Evolutionary conservation across 2,888 invertebrate species (phyloP).

Genomic region (Coelopa pilipes): DNA sequence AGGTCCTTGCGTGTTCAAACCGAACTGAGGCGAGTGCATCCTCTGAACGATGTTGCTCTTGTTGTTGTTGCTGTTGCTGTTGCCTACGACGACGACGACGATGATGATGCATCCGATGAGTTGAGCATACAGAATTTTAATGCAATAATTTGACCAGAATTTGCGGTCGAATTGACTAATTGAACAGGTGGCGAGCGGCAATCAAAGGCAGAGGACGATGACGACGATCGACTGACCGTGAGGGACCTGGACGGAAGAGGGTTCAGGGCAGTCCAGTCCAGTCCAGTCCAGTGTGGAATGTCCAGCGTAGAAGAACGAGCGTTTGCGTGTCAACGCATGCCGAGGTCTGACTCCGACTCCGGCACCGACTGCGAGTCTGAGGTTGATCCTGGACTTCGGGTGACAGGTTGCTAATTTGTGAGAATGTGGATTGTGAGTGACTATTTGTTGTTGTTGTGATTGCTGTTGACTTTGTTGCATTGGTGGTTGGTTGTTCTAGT

Average conservation of each 20-base stretch:
- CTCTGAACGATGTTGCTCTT: neutral
- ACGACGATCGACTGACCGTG: conserved; percentile 35
- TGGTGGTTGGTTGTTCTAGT: neutral
- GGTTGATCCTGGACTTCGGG: conserved; percentile 32
- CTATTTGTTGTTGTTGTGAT: neutral
- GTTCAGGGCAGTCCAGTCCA: neutral
- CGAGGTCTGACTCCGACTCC: neutral
- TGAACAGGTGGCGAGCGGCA: conserved; percentile 60
- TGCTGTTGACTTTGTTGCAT: too few species aligned
- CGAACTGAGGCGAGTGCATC: too few species aligned
- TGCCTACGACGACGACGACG: too few species aligned
- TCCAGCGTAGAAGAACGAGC: conserved; percentile 36
- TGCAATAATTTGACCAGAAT: conserved; percentile 66
- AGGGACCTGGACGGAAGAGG: conserved; percentile 29
- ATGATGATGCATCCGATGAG: conserved; percentile 32
- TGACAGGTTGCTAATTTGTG: conserved; percentile 65
- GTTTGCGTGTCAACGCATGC: conserved; percentile 40
- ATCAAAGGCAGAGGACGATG: conserved; percentile 44
- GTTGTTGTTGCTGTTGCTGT: too few species aligned
- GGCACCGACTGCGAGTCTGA: too few species aligned
- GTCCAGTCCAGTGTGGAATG: too few species aligned
- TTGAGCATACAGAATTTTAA: conserved; percentile 62
- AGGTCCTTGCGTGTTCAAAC: too few species aligned
- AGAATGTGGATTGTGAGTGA: conserved; percentile 42
- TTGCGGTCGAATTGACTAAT: conserved; percentile 66